These are phyloP conservation scores for Lucinisca nassula DNA, from an alignment of 2,888 invertebrate species.

Conservation along the genomic window DNA sequence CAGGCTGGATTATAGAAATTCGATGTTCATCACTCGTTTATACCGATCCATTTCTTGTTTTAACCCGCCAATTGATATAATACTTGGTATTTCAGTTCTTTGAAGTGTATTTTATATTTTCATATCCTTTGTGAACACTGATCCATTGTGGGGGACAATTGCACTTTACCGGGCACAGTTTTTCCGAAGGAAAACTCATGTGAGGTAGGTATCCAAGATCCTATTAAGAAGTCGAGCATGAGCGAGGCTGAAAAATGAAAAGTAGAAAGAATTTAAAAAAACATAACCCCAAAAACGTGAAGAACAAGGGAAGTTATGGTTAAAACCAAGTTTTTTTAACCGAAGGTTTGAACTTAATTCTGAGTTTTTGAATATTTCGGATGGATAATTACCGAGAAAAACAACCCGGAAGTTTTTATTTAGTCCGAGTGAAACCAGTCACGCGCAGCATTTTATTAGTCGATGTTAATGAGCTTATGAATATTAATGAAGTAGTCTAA, in stretches of 20 bases:
- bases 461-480: background rate
- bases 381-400: background rate
- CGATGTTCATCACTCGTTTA: too few relatives aligned
- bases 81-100: too few relatives aligned
- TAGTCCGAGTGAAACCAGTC: background rate
- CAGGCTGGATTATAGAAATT: too few relatives aligned
- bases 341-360: background rate
- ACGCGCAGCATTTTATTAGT: background rate
- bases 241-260: background rate
- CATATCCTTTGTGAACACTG: too few relatives aligned
- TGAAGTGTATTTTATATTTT: too few relatives aligned
- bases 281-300: background rate
- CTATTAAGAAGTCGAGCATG: too few relatives aligned
- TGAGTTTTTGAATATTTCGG: background rate
- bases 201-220: background rate
- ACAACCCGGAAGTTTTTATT: background rate
- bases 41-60: too few relatives aligned
- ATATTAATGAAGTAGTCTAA: background rate
- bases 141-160: too few relatives aligned
- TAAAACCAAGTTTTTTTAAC: background rate
- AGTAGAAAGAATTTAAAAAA: background rate
- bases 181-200: background rate
- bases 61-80: too few relatives aligned
- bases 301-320: background rate
- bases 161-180: too few relatives aligned